phyloP scores from a whole-genome alignment of 1,140 invertebrate genomes.

The Drosophila baimaii region DNA sequence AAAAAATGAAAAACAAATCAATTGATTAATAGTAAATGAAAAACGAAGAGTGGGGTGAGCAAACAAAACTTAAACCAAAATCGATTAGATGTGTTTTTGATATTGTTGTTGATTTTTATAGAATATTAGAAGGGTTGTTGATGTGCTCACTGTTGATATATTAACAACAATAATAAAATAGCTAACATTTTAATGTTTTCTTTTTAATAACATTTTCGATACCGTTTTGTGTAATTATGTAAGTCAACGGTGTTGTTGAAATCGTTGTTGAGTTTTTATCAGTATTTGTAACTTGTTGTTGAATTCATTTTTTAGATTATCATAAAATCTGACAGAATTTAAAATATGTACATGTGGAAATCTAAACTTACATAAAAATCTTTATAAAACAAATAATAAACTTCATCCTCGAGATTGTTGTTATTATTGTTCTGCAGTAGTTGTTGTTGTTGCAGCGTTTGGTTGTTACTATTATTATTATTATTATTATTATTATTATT shows the following conservation, averaged over 20 bases:
- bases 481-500: constrained; percentile 31
- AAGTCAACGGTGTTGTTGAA: too few species aligned
- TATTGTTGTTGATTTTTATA: neutral
- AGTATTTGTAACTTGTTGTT: neutral
- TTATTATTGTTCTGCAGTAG: constrained; percentile 58
- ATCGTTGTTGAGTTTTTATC: neutral
- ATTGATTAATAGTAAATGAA: neutral
- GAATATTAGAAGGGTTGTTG: neutral
- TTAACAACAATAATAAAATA: neutral
- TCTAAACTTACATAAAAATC: constrained; percentile 77
- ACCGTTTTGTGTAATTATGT: too few species aligned
- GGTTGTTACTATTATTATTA: constrained; percentile 42
- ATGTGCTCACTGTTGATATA: neutral
- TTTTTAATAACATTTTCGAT: too few species aligned
- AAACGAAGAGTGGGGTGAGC: neutral
- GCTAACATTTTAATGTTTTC: neutral
- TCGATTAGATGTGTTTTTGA: neutral
- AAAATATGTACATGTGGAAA: neutral
- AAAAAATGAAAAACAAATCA: too few species aligned
- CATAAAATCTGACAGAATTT: neutral
- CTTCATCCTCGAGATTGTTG: constrained; percentile 76
- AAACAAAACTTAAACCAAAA: neutral
- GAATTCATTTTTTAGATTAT: neutral
- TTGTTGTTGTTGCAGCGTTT: constrained; percentile 30
- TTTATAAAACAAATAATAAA: constrained; percentile 83